Conservation (phyloP, 2,113 vertebrate species). For the Callionymus lyra region DNA sequence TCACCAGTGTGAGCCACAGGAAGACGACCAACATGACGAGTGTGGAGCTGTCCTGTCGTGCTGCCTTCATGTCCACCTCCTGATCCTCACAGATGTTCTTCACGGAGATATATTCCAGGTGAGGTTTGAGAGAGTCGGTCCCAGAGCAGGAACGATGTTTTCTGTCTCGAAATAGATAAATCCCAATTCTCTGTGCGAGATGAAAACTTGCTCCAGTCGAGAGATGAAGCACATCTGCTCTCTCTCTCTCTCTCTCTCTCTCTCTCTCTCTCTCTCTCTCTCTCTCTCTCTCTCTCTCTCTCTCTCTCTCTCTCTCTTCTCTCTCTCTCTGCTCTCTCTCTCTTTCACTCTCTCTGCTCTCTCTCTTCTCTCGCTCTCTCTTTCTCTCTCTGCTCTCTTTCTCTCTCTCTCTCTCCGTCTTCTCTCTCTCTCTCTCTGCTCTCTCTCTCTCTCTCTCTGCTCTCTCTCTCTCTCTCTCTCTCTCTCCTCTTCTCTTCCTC, state of each 20-base stretch:
- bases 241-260: conserved; percentile 3
- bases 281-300: conserved; percentile 1
- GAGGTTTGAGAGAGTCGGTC: not conserved
- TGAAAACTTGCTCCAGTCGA: conserved; percentile 35
- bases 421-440: no score
- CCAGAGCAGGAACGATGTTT: conserved; percentile 7
- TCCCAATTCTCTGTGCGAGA: conserved; percentile 14
- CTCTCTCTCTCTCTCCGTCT: no score
- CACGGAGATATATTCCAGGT: conserved; percentile 15
- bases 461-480: no score
- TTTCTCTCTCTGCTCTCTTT: no score
- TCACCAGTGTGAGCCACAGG: conserved; percentile 27
- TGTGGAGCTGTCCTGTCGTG: conserved; percentile 16
- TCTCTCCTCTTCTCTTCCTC: no score
- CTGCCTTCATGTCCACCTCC: no score
- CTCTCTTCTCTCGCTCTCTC: no score
- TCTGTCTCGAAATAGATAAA: conserved; percentile 30
- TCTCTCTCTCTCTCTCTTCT: conserved; percentile 1
- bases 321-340: no score
- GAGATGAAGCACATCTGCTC: conserved; percentile 20
- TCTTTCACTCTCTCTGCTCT: no score
- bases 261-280: conserved; percentile 11
- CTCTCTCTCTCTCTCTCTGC: no score
- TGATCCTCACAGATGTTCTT: conserved; percentile 2
- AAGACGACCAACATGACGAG: conserved; percentile 36